Conservation (phyloP, 1,140 invertebrate genomes). For the Muscidifurax raptorellus region DNA sequence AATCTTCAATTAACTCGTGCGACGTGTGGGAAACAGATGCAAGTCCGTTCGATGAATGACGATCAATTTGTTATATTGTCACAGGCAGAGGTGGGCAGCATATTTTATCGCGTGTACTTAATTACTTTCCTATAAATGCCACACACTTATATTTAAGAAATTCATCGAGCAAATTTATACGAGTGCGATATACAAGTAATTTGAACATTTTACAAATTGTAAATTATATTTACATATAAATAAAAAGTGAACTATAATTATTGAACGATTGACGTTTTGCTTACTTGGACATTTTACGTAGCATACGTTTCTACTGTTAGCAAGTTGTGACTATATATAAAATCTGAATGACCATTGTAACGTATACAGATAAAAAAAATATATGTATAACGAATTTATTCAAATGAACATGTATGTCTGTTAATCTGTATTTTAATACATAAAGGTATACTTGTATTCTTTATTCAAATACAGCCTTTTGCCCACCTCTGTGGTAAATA, state of each 20-base stretch:
- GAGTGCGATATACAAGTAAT: slow-evolving; percentile 13
- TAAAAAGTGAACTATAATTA: not conserved
- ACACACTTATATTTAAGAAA: slow-evolving; percentile 19
- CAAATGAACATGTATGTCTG: slow-evolving; percentile 16
- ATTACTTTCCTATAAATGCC: slow-evolving; percentile 30
- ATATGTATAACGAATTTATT: slow-evolving; percentile 10
- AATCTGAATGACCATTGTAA: slow-evolving; percentile 51
- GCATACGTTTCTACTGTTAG: too few relatives aligned
- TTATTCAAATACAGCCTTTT: slow-evolving; percentile 33
- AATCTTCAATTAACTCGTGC: slow-evolving; percentile 51
- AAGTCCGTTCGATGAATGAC: not conserved
- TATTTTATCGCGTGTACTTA: slow-evolving; percentile 47
- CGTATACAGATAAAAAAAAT: not conserved
- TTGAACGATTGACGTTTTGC: not conserved
- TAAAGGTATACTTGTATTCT: slow-evolving; percentile 35
- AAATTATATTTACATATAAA: slow-evolving; percentile 30
- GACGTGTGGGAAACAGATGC: slow-evolving; percentile 23
- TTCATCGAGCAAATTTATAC: slow-evolving; percentile 26
- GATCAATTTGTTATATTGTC: slow-evolving; percentile 39
- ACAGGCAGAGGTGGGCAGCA: slow-evolving; percentile 45
- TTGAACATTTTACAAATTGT: slow-evolving; percentile 9
- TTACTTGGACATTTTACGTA: not conserved
- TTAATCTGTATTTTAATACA: slow-evolving; percentile 45
- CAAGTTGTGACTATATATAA: not conserved
- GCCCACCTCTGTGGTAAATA: slow-evolving; percentile 59